Evolutionary conservation across 1,140 invertebrate genomes (phyloP), one percentile per base, ranked within the genome.

Genomic region (Neoseiulus cucumeris): DNA sequence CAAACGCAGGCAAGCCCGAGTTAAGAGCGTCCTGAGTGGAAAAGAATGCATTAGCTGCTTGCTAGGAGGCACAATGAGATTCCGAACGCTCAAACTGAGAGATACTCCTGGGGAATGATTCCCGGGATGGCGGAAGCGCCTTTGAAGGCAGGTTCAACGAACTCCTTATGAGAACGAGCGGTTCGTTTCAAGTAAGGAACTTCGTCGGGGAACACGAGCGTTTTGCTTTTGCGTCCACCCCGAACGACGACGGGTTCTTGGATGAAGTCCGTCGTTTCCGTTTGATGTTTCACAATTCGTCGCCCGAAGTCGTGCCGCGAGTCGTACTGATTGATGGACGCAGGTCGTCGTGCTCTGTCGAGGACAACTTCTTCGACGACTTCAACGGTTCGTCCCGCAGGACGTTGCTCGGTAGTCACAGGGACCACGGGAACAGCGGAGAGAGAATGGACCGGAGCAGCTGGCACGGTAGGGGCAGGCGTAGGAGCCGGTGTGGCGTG

Each of bases 161-260:
- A 59, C 33, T 59, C 51, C 33, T 25, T 59, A 25, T 59, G 22
- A 25, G 51, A 59, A 59, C 51, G 51, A 9, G 51, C 51, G 2
- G 51, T 59, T 25, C 51, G 51, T 59, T 59, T 59, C 25, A 59
- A 33, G 22, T 59, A 59, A 29, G 51, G 51, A 14, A 59, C 51
- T 59, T 59, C 51, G 51, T 59, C 51, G 4, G 51, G 22, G 22
- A 59, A 59, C 33, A 39, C 4, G 2, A 59, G 22, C 17, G 51
- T 59, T 20, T 59, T 59, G 4, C 14, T 33, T 14, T 20, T 25
- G 14, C 14, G 14, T 17, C 51, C 51, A 1, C 51, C 51, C 25
- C 51, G 51, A 25, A 59, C 51, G 17, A 33, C 33, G 14, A 59
- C 51, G 25, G 51, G 51, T 33, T 59, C 51, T 20, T 59, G 51